Percentiles rank a stretch among this genome's conserved stretches.
phyloP scores from a whole-genome alignment of 2,797 vertebrate species.

The Tragopan temminckii region DNA sequence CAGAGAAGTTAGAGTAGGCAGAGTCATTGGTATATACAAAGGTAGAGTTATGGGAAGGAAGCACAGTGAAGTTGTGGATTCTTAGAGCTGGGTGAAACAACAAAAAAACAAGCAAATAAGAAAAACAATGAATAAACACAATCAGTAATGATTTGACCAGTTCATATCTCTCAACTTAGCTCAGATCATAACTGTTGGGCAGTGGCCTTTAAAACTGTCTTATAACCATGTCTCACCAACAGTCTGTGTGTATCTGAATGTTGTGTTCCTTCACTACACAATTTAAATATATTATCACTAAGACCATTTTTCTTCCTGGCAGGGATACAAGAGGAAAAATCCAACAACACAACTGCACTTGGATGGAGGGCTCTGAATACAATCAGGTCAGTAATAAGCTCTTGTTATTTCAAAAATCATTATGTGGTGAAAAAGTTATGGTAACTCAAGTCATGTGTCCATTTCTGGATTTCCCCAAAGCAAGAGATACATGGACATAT shows the following conservation, averaged over 20 bases:
- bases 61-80: conserved; percentile 98
- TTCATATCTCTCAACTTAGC: conserved; percentile 76
- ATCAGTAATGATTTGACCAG: conserved; percentile 23
- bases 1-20: conserved; percentile 98
- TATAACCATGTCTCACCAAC: not conserved
- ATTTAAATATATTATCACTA: not conserved
- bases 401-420: rapidly evolving
- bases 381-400: not conserved
- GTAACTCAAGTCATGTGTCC: not conserved
- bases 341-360: not conserved
- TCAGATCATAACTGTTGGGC: not conserved
- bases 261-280: not conserved
- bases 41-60: conserved; percentile 94
- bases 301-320: rapidly evolving
- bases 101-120: conserved; percentile 80
- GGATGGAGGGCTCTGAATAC: not conserved
- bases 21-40: conserved; percentile 98
- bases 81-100: conserved; percentile 91
- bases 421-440: not conserved
- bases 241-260: rapidly evolving
- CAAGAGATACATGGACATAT: not conserved
- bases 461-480: not conserved
- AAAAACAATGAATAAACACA: conserved; percentile 81
- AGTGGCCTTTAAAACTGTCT: not conserved
- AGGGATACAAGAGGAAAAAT: not conserved